These are phyloP conservation scores for Drosophila littoralis DNA, from an alignment of 1,140 invertebrate genomes.

Conservation along the genomic window DNA sequence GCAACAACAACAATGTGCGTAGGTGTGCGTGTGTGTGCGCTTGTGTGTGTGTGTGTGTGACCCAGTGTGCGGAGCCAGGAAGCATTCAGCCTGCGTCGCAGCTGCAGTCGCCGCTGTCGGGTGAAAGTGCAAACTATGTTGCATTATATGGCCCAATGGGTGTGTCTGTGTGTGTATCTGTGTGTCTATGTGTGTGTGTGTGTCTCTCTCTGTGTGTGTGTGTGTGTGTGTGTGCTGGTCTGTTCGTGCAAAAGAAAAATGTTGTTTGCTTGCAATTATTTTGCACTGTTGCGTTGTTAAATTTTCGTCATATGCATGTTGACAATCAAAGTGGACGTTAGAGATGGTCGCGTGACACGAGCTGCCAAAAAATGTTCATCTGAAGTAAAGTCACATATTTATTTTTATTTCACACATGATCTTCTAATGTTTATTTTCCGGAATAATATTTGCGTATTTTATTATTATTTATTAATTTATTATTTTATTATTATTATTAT, in stretches of 20 bases:
- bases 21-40: constrained; percentile 1
- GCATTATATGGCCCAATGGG: constrained; percentile 40
- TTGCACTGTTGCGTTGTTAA: constrained; percentile 62
- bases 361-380: background rate
- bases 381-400: too few species aligned
- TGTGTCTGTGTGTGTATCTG: constrained; percentile 15
- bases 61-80: constrained; percentile 46
- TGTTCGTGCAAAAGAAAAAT: constrained; percentile 53
- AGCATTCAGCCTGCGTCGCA: constrained; percentile 40
- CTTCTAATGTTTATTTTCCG: too few species aligned
- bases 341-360: constrained; percentile 23
- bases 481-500: too few species aligned
- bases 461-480: too few species aligned
- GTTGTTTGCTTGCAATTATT: constrained; percentile 67
- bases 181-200: constrained; percentile 10
- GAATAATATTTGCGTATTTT: too few species aligned
- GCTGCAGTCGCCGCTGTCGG: constrained; percentile 16
- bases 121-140: constrained; percentile 61
- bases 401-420: too few species aligned
- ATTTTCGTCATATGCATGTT: constrained; percentile 56
- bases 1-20: constrained; percentile 8
- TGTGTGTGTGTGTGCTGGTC: constrained; percentile 10
- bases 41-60: constrained; percentile 27
- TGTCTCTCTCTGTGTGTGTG: too few species aligned
- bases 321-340: constrained; percentile 25